phyloP scores from a whole-genome alignment of 1,140 invertebrate genomes.

The Doryteuthis pealeii region DNA sequence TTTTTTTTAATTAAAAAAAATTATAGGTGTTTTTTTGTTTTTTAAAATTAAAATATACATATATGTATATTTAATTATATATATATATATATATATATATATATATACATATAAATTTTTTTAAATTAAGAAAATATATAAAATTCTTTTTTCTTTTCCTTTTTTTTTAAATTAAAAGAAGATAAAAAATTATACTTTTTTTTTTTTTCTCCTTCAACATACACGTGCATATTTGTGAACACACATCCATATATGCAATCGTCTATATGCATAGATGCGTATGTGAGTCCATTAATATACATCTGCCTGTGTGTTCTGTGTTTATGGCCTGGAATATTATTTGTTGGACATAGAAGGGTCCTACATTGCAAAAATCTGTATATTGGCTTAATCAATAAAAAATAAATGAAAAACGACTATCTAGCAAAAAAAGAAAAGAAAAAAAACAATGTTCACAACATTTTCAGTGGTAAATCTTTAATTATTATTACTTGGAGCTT shows the following conservation, averaged over 20 bases:
- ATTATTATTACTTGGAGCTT: too few species aligned
- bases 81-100: constrained; percentile 4
- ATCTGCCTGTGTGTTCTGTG: neutral
- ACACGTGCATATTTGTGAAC: neutral
- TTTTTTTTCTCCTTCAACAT: neutral
- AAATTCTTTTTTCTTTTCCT: neutral
- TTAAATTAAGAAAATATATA: neutral
- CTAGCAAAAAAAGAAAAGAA: neutral
- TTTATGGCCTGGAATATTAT: too few species aligned
- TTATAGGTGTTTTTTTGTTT: neutral
- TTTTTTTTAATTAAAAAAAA: too few species aligned
- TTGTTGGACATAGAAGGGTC: neutral
- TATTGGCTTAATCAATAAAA: neutral
- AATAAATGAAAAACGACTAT: neutral
- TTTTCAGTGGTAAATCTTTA: too few species aligned
- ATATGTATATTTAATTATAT: neutral
- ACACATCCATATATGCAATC: neutral
- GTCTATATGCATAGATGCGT: neutral
- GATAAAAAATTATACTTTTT: neutral
- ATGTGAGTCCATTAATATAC: neutral
- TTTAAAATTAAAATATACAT: neutral
- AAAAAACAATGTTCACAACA: neutral
- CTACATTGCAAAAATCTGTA: neutral
- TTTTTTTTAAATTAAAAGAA: neutral
- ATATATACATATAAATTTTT: neutral